Evolutionary conservation across 2,888 invertebrate genomes (phyloP).

Genomic region (Merodon equestris): DNA sequence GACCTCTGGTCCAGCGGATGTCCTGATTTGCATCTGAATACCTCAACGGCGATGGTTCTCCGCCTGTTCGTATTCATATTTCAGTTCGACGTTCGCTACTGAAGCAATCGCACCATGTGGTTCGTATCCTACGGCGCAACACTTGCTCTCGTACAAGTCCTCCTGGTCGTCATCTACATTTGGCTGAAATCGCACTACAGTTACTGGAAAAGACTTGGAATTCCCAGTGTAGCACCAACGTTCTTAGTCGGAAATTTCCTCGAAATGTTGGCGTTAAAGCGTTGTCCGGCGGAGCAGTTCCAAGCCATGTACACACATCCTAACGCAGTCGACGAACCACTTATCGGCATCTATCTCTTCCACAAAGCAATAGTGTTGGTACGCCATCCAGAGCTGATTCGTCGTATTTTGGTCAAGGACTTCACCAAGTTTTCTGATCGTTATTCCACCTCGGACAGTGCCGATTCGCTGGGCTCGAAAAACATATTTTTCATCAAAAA

Average conservation of each 20-base stretch:
- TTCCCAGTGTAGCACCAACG: constrained; percentile 75
- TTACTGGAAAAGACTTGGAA: constrained; percentile 75
- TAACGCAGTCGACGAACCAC: constrained; percentile 71
- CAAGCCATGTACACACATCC: constrained; percentile 77
- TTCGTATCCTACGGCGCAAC: constrained; percentile 25
- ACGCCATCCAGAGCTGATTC: constrained; percentile 79
- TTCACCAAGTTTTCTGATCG: constrained; percentile 79
- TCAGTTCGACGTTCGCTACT: constrained; percentile 13
- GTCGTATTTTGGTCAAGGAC: constrained; percentile 79
- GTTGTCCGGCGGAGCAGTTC: constrained; percentile 75
- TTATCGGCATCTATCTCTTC: constrained; percentile 79
- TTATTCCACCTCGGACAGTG: constrained; percentile 75
- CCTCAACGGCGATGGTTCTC: too few relatives aligned
- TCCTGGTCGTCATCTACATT: constrained; percentile 21
- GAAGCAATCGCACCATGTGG: constrained; percentile 24
- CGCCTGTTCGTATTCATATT: neutral
- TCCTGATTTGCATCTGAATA: neutral
- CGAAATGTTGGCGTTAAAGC: constrained; percentile 74
- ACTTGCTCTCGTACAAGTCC: constrained; percentile 12
- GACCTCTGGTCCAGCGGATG: neutral
- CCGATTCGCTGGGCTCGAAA: constrained; percentile 78
- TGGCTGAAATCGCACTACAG: constrained; percentile 40
- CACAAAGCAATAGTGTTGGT: constrained; percentile 78
- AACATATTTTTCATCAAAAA: constrained; percentile 79
- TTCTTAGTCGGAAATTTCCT: constrained; percentile 78